These are phyloP conservation scores for Nudaria mundana DNA, from an alignment of 2,888 invertebrate genomes.

Conservation along the genomic window DNA sequence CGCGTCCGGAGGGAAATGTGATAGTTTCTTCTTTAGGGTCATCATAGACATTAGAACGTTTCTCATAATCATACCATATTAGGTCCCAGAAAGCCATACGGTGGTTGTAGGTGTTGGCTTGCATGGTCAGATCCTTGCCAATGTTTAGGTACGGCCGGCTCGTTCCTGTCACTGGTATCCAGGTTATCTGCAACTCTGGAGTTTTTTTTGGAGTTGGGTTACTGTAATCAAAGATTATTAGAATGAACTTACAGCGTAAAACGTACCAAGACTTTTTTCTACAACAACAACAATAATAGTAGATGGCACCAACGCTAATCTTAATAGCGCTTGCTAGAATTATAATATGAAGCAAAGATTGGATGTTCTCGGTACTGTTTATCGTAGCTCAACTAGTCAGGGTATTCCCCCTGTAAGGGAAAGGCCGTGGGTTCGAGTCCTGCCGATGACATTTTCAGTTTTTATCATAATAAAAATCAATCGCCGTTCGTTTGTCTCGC, in stretches of 20 bases:
- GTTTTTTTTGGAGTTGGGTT: slow-evolving; percentile 48
- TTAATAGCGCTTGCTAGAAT: no score
- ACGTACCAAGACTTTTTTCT: neutral
- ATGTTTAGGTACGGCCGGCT: slow-evolving; percentile 45
- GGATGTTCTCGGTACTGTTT: no score
- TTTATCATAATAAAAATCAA: no score
- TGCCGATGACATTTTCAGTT: no score
- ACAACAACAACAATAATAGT: no score
- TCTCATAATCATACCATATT: slow-evolving; percentile 36
- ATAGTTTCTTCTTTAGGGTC: neutral
- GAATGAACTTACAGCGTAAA: neutral
- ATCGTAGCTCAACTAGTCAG: no score
- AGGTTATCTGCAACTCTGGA: slow-evolving; percentile 39
- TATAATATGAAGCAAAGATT: no score
- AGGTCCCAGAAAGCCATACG: slow-evolving; percentile 53
- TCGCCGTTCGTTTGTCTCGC: no score
- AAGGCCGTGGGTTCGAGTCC: no score
- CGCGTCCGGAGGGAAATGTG: neutral
- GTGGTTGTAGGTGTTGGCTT: slow-evolving; percentile 33
- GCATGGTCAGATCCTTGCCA: slow-evolving; percentile 32
- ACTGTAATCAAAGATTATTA: slow-evolving; percentile 31
- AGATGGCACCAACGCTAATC: no score
- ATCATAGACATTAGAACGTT: slow-evolving; percentile 21
- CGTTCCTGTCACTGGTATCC: slow-evolving; percentile 36
- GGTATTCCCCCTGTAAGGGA: no score